Percentiles rank a stretch among this genome's conserved stretches.
Evolutionary conservation across 2,888 invertebrate genomes (phyloP).

Genomic region (Xestoiulus laeticollis): DNA sequence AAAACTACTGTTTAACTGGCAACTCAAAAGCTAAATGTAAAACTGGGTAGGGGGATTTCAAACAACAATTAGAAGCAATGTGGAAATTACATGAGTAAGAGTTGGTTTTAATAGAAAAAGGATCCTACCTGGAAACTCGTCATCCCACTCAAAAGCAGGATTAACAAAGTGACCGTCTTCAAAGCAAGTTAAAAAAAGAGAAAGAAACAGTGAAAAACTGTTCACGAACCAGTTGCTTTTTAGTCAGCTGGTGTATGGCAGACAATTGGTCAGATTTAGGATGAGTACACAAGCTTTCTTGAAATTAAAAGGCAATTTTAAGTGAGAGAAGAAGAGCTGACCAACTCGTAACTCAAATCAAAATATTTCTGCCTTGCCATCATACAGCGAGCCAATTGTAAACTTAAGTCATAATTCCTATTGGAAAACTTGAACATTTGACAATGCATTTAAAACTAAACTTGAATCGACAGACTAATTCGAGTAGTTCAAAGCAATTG

Average conservation of each 20-base stretch:
- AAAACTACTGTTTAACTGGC: neutral
- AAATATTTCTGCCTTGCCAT: neutral
- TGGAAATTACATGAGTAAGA: slow-evolving; percentile 6
- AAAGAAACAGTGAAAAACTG: slow-evolving; percentile 52
- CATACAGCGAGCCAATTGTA: neutral
- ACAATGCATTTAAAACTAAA: neutral
- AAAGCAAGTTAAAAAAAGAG: slow-evolving; percentile 55
- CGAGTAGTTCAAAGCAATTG: no score
- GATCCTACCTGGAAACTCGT: slow-evolving; percentile 98
- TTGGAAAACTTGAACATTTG: neutral
- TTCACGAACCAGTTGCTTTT: slow-evolving; percentile 35
- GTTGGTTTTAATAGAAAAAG: slow-evolving; percentile 44
- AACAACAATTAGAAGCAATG: slow-evolving; percentile 11
- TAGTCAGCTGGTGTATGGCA: slow-evolving; percentile 47
- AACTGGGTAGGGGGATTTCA: slow-evolving; percentile 12
- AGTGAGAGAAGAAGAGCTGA: neutral
- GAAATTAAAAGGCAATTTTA: neutral
- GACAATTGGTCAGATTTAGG: slow-evolving; percentile 17
- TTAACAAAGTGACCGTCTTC: slow-evolving; percentile 98
- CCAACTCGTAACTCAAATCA: neutral
- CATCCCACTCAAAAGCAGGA: slow-evolving; percentile 99
- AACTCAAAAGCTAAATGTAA: slow-evolving; percentile 5
- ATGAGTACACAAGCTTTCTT: slow-evolving; percentile 18
- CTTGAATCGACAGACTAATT: neutral
- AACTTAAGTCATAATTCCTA: neutral